A percentile compares a stretch with the other conserved stretches of the same genome.
Conservation (phyloP, 2,113 vertebrate species). For the Lycocorax pyrrhopterus region DNA sequence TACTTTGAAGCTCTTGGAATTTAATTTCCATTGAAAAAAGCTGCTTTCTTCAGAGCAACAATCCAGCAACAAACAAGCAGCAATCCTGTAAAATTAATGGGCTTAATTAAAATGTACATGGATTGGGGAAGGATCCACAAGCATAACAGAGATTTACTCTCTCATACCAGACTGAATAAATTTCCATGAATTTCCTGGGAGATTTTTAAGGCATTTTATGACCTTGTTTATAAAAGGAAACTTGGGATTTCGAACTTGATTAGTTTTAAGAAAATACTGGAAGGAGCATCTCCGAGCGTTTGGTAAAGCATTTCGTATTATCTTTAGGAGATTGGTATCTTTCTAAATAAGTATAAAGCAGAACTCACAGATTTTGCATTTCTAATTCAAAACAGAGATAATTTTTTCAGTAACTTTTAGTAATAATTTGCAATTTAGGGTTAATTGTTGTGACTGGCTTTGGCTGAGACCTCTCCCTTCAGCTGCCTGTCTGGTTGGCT, state of each 20-base stretch:
- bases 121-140: neutral
- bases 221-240: constrained; percentile 21
- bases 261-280: neutral
- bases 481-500: neutral
- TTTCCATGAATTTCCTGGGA: constrained; percentile 13
- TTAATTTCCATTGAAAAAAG: neutral
- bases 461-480: no score
- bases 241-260: neutral
- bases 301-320: neutral
- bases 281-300: neutral
- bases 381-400: neutral
- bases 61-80: constrained; percentile 5
- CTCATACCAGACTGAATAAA: neutral
- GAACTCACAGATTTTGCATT: neutral
- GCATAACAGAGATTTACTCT: constrained; percentile 8
- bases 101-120: constrained; percentile 49
- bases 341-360: neutral
- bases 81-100: constrained; percentile 46
- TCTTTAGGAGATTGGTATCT: neutral
- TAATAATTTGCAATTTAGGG: neutral
- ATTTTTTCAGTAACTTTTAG: neutral
- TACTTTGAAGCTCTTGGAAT: neutral
- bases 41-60: constrained; percentile 8
- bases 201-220: constrained; percentile 37
- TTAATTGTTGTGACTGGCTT: neutral